These are phyloP conservation scores for Talpa occidentalis DNA, from an alignment of 2,113 vertebrate genomes.

Conservation along the genomic window DNA sequence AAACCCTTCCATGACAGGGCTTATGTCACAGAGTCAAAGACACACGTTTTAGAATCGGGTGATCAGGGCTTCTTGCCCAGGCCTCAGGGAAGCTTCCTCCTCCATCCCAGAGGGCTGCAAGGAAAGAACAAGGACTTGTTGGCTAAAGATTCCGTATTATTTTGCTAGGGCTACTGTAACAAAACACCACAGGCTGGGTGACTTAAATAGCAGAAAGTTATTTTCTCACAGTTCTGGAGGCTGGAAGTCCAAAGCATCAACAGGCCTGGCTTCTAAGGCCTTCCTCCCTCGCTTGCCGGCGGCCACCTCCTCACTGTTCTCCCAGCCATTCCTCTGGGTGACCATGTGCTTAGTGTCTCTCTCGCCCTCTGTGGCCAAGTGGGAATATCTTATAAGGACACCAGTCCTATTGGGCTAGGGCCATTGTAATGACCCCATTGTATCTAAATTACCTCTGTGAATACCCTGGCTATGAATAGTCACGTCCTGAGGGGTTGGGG, in stretches of 20 bases:
- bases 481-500: background rate
- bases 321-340: accelerated
- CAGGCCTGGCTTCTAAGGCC: background rate
- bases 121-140: background rate
- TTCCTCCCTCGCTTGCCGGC: background rate
- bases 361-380: background rate
- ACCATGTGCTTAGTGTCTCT: accelerated
- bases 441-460: background rate
- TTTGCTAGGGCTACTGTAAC: background rate
- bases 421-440: too few species aligned
- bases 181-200: background rate
- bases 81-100: background rate
- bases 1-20: background rate
- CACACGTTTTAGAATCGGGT: background rate
- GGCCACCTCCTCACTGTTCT: too few species aligned
- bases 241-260: background rate
- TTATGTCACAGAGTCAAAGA: background rate
- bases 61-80: background rate
- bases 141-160: background rate
- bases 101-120: background rate
- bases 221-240: background rate
- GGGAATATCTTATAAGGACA: background rate
- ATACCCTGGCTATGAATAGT: background rate
- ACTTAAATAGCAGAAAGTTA: background rate
- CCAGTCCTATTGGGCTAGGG: background rate